Percentiles rank a stretch among this genome's conserved stretches.
Conservation (phyloP, 2,113 vertebrate genomes). For the Ia io region DNA sequence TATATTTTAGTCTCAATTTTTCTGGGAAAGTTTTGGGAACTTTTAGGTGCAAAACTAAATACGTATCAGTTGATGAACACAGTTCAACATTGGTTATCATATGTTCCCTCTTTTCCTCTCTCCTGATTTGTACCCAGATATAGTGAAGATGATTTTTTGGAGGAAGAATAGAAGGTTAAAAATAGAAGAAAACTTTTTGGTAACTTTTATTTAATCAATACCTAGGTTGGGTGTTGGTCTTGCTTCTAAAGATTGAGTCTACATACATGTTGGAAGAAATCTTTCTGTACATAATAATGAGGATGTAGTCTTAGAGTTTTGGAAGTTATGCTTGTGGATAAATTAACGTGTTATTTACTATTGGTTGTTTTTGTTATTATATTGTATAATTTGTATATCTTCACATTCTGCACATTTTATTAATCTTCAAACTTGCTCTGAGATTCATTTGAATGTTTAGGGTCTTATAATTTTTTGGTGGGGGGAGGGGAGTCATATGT, state of each 20-base stretch:
- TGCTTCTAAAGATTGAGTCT: background rate
- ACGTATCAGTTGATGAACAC: background rate
- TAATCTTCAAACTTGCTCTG: background rate
- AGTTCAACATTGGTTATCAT: background rate
- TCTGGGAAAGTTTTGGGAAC: background rate
- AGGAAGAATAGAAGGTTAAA: background rate
- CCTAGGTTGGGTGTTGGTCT: background rate
- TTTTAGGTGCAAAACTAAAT: background rate
- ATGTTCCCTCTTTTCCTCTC: background rate
- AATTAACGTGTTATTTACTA: background rate
- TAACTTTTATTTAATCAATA: background rate
- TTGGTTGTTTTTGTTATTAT: background rate
- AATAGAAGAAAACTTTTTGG: background rate
- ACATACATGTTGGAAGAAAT: background rate
- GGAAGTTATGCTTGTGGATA: background rate
- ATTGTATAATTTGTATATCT: background rate
- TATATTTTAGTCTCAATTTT: background rate
- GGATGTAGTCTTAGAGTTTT: background rate
- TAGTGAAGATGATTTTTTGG: background rate
- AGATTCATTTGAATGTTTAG: conserved; percentile 1
- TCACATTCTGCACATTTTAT: background rate
- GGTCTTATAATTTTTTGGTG: background rate
- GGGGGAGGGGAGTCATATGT: background rate
- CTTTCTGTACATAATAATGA: background rate
- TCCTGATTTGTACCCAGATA: background rate